Percentiles rank a stretch among this genome's conserved stretches.
Conservation (phyloP, 2,113 vertebrate genomes). For the Gallinago jamesoni region DNA sequence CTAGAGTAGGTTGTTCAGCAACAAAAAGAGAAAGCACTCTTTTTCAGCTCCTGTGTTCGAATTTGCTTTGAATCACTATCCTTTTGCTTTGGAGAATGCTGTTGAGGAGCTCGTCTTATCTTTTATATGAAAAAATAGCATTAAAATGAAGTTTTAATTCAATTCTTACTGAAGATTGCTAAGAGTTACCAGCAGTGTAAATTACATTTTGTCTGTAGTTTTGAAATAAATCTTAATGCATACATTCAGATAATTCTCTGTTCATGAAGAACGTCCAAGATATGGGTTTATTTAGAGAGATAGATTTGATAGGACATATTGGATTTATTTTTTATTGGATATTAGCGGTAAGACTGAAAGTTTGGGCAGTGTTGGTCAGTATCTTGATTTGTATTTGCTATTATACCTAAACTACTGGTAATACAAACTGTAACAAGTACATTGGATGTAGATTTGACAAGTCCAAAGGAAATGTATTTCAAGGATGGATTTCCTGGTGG, state of each 20-base stretch:
- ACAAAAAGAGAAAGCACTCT: too few relatives aligned
- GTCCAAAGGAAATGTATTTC: not conserved
- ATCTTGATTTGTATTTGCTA: not conserved
- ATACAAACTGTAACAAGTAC: not conserved
- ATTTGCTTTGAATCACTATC: not conserved
- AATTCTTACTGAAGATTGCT: not conserved
- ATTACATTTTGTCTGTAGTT: not conserved
- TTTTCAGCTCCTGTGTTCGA: not conserved
- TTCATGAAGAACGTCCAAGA: not conserved
- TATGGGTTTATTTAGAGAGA: rapidly evolving
- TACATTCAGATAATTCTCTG: not conserved
- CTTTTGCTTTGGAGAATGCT: not conserved
- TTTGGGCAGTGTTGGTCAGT: not conserved
- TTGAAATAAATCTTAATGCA: not conserved
- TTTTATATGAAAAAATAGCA: not conserved
- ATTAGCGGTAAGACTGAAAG: not conserved
- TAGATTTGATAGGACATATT: not conserved
- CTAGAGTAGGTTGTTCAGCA: too few relatives aligned
- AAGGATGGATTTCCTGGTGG: not conserved
- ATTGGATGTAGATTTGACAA: not conserved
- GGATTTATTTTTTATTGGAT: not conserved
- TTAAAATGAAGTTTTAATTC: not conserved
- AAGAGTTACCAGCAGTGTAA: not conserved
- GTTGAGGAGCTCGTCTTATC: not conserved
- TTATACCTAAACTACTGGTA: not conserved